These are phyloP conservation scores for Picus viridis DNA, from an alignment of 2,797 vertebrate species.

Conservation along the genomic window DNA sequence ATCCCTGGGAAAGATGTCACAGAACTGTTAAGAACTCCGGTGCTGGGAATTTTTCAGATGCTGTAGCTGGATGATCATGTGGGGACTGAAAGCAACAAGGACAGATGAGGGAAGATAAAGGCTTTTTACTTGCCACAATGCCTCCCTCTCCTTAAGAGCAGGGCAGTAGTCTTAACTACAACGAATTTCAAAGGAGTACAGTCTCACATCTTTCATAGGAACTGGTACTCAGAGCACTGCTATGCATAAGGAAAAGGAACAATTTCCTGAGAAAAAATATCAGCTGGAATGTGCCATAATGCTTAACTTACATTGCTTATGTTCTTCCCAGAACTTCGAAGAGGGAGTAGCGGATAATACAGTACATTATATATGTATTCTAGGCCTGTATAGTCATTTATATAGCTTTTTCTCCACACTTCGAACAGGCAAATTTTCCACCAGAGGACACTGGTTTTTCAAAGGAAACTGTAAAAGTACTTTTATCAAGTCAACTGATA, in stretches of 20 bases:
- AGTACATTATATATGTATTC: not conserved
- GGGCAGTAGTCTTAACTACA: not conserved
- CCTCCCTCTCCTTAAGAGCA: accelerated
- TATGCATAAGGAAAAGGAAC: not conserved
- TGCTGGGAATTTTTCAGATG: not conserved
- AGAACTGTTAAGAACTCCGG: accelerated
- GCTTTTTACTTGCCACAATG: not conserved
- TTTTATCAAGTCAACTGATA: not conserved
- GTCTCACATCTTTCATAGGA: not conserved
- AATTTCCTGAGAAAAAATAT: not conserved
- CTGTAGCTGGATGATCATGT: accelerated
- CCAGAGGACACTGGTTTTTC: not conserved
- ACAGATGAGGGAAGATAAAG: not conserved
- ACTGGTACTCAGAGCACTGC: not conserved
- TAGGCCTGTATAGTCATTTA: not conserved
- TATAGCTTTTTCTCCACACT: not conserved
- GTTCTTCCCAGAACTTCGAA: not conserved
- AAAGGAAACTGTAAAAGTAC: not conserved
- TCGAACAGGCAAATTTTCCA: not conserved
- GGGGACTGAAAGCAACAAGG: not conserved
- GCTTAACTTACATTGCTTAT: not conserved
- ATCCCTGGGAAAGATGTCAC: not conserved
- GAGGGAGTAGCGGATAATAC: not conserved
- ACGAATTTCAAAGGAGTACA: not conserved
- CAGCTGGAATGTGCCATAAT: not conserved